These are phyloP conservation scores for Lasioglossum baleicum DNA, from an alignment of 1,140 invertebrate genomes.

Conservation along the genomic window DNA sequence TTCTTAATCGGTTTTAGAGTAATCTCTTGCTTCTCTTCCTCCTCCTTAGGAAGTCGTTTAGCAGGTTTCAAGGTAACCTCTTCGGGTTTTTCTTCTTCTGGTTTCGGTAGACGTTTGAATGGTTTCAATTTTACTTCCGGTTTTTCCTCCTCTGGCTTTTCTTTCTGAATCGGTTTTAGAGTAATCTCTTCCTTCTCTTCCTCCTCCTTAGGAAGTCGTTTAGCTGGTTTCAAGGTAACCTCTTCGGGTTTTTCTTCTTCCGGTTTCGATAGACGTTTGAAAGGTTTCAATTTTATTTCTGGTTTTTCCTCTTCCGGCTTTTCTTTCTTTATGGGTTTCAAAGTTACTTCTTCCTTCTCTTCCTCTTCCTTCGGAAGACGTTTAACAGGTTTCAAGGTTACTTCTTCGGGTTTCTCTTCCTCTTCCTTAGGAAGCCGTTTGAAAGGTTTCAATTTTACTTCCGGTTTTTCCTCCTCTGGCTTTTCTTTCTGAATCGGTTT, in stretches of 20 bases:
- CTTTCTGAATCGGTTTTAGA: conserved; percentile 71
- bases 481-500: conserved; percentile 30
- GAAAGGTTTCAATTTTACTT: conserved; percentile 51
- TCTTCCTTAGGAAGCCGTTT: conserved; percentile 27
- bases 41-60: conserved; percentile 53
- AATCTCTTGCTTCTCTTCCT: conserved; percentile 52
- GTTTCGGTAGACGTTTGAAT: conserved; percentile 56
- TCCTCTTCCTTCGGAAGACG: background rate
- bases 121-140: conserved; percentile 57
- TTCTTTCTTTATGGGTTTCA: conserved; percentile 24
- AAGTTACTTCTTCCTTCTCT: conserved; percentile 13
- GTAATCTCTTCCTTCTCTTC: conserved; percentile 46
- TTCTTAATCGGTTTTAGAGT: conserved; percentile 68
- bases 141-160: conserved; percentile 47
- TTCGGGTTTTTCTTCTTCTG: conserved; percentile 58
- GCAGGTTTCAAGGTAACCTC: conserved; percentile 54
- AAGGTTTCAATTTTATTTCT: conserved; percentile 68
- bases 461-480: conserved; percentile 39
- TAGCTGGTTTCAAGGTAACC: conserved; percentile 76
- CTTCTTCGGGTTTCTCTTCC: conserved; percentile 37
- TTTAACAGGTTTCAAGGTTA: conserved; percentile 57
- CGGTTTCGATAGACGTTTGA: conserved; percentile 41
- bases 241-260: conserved; percentile 65
- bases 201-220: conserved; percentile 66
- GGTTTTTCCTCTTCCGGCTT: conserved; percentile 32